Base-by-base conservation (phyloP, 1,140 invertebrate species). In the Atopsyche davidsoni region DNA sequence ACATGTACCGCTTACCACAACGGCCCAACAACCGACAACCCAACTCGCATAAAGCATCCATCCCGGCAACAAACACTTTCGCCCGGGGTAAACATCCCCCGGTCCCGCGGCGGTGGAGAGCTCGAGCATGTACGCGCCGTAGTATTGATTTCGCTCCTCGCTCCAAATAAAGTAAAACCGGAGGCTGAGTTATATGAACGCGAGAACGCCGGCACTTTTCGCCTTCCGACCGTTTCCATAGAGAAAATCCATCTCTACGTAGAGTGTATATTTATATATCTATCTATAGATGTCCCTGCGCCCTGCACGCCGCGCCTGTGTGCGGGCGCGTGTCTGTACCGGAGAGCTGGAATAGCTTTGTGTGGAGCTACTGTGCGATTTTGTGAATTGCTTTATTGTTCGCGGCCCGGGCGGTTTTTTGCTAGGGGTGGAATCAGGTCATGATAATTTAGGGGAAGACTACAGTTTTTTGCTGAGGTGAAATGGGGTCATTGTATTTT, bases 111-210 rank as follows among this genome's bases (percentile, higher is more conserved):
- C 4, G 6, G 6, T 28, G 6, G 6, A 28, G 6, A n/a, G 24
- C n/a, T n/a, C n/a, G 24, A 6, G 24, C 24, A n/a, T 28, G 24
- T 28, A 28, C 24, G 45, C 21, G 32, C 24, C 55, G 44, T 43
- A 47, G 55, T 57, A 57, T 57, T 57, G 55, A 57, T 57, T 57
- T 57, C 53, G 55, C 50, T 57, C 46, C 46, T 36, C 54, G 54
- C 46, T 46, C 54, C 54, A 52, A 56, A 56, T 53, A 50, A 53
- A 57, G 53, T 57, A 57, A 57, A 57, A 57, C 55, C 50, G 35
- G 50, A 23, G 44, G 50, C 48, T 57, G 55, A 57, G 55, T 57
- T 57, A 57, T 57, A 46, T 41, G 49, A 40, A 38, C 54, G 54
- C 54, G 54, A 46, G 54, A 56, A 45, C 45, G 51, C 38, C 49